Percentiles rank a stretch among this genome's conserved stretches.
phyloP scores from a whole-genome alignment of 2,888 invertebrate genomes.

The Dichetophora obliterata region DNA sequence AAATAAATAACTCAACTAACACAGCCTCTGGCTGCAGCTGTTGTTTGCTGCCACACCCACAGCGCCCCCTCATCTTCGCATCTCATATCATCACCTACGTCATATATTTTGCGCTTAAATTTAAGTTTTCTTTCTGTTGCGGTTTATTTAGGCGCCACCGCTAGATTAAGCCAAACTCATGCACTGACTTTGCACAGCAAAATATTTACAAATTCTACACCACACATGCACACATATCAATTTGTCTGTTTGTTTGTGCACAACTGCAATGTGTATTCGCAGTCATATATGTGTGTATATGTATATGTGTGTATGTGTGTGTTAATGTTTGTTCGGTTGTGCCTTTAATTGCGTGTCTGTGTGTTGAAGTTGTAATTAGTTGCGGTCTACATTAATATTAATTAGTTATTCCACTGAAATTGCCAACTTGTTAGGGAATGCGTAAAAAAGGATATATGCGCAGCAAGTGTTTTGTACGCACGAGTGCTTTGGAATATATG shows the following conservation, averaged over 20 bases:
- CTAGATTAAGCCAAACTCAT: not conserved
- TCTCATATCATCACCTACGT: too few species aligned
- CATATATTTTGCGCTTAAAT: too few species aligned
- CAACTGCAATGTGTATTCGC: too few species aligned
- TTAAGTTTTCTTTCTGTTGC: not conserved
- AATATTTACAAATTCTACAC: conserved; percentile 5
- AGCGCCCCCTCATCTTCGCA: not conserved
- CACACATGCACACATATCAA: not conserved
- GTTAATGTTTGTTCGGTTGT: not conserved
- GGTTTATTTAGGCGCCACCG: conserved; percentile 8
- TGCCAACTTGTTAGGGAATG: not conserved
- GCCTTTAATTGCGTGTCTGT: not conserved
- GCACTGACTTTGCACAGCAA: not conserved
- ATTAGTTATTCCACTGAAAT: conserved; percentile 54
- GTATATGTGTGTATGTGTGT: not conserved
- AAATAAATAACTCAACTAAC: conserved; percentile 60
- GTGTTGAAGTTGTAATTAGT: conserved; percentile 56
- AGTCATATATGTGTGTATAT: not conserved
- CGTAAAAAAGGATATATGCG: conserved; percentile 17
- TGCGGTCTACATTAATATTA: conserved; percentile 63
- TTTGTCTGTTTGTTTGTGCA: too few species aligned
- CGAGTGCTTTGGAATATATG: conserved; percentile 2
- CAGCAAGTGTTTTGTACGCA: not conserved
- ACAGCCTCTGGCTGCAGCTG: not conserved
- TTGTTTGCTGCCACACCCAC: conserved; percentile 2